Evolutionary conservation across 2,113 vertebrate species (phyloP).

Genomic region (Hypocryptadius cinnamomeus): DNA sequence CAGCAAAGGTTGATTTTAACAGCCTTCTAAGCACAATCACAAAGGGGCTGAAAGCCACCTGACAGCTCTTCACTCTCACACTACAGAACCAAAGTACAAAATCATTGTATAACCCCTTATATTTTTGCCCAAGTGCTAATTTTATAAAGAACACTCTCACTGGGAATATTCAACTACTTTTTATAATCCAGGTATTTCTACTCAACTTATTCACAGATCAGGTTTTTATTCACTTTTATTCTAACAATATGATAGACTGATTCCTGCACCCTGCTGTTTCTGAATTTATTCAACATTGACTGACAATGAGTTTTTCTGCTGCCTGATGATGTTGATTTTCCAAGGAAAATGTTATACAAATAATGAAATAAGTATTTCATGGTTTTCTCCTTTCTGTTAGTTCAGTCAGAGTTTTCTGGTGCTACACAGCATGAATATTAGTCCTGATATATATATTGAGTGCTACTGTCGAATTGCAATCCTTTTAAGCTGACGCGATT

Average conservation of each 20-base stretch:
- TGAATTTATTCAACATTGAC: not conserved
- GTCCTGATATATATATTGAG: not conserved
- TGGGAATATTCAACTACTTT: not conserved
- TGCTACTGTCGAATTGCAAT: not conserved
- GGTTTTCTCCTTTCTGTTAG: not conserved
- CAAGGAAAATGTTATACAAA: not conserved
- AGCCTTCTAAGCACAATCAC: not conserved
- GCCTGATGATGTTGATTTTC: not conserved
- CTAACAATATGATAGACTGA: not conserved
- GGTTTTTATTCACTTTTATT: not conserved
- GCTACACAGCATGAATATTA: not conserved
- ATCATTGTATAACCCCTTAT: not conserved
- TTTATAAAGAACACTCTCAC: not conserved
- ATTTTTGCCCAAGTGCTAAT: not conserved
- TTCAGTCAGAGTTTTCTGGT: not conserved
- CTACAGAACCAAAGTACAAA: not conserved
- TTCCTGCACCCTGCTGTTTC: not conserved
- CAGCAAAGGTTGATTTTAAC: not conserved
- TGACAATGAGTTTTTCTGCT: not conserved
- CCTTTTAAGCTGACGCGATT: not conserved
- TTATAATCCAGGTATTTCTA: not conserved
- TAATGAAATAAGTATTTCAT: not conserved
- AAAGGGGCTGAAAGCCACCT: not conserved
- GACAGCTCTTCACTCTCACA: not conserved
- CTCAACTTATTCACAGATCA: not conserved